Evolutionary conservation across 2,888 invertebrate genomes (phyloP), one percentile per base, ranked within the genome.

Genomic region (Sialis fuliginosa): DNA sequence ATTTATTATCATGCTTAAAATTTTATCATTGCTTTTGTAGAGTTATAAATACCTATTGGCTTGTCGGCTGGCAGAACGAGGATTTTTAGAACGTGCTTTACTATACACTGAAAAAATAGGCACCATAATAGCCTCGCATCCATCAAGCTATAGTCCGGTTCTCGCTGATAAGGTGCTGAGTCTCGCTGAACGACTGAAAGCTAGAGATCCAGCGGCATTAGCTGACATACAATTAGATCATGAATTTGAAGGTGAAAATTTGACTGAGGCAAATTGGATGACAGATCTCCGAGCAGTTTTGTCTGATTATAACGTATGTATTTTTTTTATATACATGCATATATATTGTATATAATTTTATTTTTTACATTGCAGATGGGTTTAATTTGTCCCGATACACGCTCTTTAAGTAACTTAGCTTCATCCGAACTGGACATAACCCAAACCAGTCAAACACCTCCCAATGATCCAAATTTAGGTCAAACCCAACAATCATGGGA

Each of bases 31-130:
- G 53, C 51, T 50, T 53, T 63, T 67, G 5, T 67, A 90, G 80
- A 73, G 79, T 47, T 92, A 87, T 68, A 95, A 95, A 71, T 79
- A 83, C 61, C 62, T 92, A 53, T 68, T 90, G 64, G 84, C 88
- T 42, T 69, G 77, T 8, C 75, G 87, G 51, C 74, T 95, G 57
- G 70, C 80, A 6, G 87, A 88, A 57, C 73, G 74, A 57, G 92
- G 93, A 3, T 73, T 78, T 55, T 70, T 79, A 55, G 80, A 83
- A 62, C 86, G 86, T 62, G 83, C 90, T 47, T 68, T 92, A 52
- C 73, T 79, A 52, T 93, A 93, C 68, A 75, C 81, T 58, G 92
- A 93, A 70, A 79, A 78, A 55, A 77, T 90, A 39, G 75, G 85
- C 6, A 67, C 71, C 22, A 77, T 78, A 48, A 73, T 89, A 39